phyloP scores from a whole-genome alignment of 2,797 vertebrate genomes.

The Syncerus caffer region DNA sequence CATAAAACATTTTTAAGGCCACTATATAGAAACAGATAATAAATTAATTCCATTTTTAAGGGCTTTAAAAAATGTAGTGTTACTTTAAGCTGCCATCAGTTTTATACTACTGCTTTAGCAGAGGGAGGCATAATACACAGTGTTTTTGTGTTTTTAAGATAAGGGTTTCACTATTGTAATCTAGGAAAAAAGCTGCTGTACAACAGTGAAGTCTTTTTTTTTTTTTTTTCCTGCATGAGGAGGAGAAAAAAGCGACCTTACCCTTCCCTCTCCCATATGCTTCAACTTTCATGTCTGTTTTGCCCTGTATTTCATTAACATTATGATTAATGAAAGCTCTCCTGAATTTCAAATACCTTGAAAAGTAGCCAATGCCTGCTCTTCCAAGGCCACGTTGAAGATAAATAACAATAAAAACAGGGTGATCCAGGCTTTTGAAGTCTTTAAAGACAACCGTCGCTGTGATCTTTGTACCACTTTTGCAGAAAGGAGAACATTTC shows the following conservation, averaged over 20 bases:
- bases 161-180: neutral
- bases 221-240: neutral
- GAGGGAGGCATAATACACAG: neutral
- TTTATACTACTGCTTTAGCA: neutral
- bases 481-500: conserved; percentile 55
- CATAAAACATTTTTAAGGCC: conserved; percentile 59
- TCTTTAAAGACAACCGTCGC: conserved; percentile 25
- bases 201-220: neutral
- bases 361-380: conserved; percentile 48
- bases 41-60: conserved; percentile 21
- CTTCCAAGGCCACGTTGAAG: conserved; percentile 18
- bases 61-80: conserved; percentile 21
- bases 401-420: conserved; percentile 32
- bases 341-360: conserved; percentile 31
- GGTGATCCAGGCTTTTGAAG: conserved; percentile 13
- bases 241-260: neutral
- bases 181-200: neutral
- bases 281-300: conserved; percentile 40
- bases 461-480: conserved; percentile 35
- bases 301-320: neutral
- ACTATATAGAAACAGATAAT: neutral
- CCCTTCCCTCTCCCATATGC: neutral
- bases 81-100: conserved; percentile 29
- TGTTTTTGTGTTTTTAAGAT: neutral
- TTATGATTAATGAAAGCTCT: conserved; percentile 47